phyloP scores from a whole-genome alignment of 2,113 vertebrate genomes.

The Grantiella picta region DNA sequence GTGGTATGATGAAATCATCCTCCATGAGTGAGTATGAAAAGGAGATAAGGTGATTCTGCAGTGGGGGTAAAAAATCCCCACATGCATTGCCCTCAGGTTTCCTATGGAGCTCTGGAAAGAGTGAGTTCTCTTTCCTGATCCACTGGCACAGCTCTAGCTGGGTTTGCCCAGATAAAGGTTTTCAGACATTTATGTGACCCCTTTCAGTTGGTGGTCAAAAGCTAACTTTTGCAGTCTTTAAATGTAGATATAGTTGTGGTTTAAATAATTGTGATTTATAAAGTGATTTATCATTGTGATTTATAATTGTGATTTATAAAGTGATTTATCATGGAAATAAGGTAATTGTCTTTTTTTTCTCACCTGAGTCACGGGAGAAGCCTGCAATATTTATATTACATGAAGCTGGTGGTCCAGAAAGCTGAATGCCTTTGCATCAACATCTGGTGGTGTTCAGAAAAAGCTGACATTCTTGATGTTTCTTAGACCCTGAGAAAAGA shows the following conservation, averaged over 20 bases:
- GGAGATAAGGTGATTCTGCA: neutral
- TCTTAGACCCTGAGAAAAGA: neutral
- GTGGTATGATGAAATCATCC: no score
- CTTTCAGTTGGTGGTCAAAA: neutral
- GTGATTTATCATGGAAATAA: neutral
- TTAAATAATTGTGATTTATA: neutral
- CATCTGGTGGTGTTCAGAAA: neutral
- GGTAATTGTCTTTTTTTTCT: neutral
- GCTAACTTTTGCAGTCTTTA: neutral
- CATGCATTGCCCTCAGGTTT: neutral
- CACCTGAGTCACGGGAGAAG: neutral
- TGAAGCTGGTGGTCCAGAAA: neutral
- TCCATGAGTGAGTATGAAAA: fast-evolving
- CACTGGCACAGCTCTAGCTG: neutral
- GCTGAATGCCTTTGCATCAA: neutral
- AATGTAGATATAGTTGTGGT: neutral
- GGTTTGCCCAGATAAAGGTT: neutral
- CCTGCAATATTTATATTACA: neutral
- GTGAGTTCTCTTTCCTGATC: neutral
- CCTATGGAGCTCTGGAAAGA: neutral
- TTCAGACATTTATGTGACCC: neutral
- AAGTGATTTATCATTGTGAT: no score
- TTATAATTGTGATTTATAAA: no score
- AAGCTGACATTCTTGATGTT: neutral
- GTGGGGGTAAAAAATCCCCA: fast-evolving